Evolutionary conservation across 1,140 invertebrate genomes (phyloP), one percentile per base, ranked within the genome.

Genomic region (Zaprionus taronus): DNA sequence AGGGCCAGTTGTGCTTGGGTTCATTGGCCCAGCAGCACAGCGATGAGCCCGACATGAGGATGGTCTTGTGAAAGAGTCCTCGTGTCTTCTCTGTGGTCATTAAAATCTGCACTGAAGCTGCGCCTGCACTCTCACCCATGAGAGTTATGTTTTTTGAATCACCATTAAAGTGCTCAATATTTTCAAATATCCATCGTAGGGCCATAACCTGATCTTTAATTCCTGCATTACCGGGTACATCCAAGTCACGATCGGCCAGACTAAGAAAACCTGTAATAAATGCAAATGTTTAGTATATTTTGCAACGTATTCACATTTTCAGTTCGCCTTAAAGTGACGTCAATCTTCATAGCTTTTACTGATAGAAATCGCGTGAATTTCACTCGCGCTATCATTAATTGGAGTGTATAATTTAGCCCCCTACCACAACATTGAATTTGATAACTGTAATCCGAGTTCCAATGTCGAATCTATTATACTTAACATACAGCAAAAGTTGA

Each of bases 51-150:
- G 95, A 95, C 81, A 95, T 93, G 24, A 94, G 87, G 38, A 95
- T 95, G 22, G 93, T 94, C 92, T 94, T 94, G 72, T 95, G 94
- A 60, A 95, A 95, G 31, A 95, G 84, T 24, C 94, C 94, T 93
- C 80, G 74, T 2, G 92, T 81, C 64, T 92, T 80, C 9, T 83
- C 78, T 0, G 84, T 91, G 22, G 73, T 66, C 71, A 91, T 78
- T 64, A 92, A 75, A n/a, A 75, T 66, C 34, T 91, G 79, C 0
- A 81, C 69, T 3, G 91, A 91, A 0, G 83, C 91, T 0, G 72
- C 81, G 0, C 93, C 93, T 1, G 93, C 92, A 67, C 93, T 93
- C 20, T 86, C 72, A 2, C 93, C 93, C 64, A 92, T 80, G 9
- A 93, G 11, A 0, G 92, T 93, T 7, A 93, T 82, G 56, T 86